A percentile compares a stretch with the other conserved stretches of the same genome.
Evolutionary conservation across 2,888 invertebrate genomes (phyloP).

Genomic region (Leptinotarsa haldemani): DNA sequence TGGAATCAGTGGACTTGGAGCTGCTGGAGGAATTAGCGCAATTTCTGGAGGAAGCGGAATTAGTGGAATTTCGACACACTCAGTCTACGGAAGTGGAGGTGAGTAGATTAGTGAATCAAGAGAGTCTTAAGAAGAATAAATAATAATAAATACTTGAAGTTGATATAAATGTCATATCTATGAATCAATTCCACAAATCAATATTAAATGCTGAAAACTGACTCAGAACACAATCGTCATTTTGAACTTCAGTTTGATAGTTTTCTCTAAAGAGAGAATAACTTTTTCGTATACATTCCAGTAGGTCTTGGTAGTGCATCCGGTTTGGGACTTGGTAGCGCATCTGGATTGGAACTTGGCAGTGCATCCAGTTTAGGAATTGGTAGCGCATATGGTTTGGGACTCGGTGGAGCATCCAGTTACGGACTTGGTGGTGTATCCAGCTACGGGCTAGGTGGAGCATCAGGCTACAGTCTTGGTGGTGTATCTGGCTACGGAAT

Average conservation of each 20-base stretch:
- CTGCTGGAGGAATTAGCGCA: neutral
- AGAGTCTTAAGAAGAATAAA: no score
- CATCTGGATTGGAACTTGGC: neutral
- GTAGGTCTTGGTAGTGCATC: neutral
- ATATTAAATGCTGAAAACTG: no score
- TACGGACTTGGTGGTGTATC: neutral
- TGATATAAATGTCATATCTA: no score
- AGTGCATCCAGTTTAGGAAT: neutral
- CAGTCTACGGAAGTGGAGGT: constrained; percentile 5
- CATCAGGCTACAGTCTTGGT: constrained; percentile 3
- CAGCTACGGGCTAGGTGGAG: constrained; percentile 11
- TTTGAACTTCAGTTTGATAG: no score
- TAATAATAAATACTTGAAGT: no score
- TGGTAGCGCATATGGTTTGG: neutral
- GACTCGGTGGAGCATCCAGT: neutral
- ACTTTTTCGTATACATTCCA: neutral
- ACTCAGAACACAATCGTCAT: no score
- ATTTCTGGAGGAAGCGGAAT: neutral
- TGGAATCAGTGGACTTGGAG: neutral
- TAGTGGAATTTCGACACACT: neutral
- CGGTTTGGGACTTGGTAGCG: neutral
- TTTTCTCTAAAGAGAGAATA: neutral
- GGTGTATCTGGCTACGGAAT: neutral
- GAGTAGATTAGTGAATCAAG: neutral
- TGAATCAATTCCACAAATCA: no score